These are phyloP conservation scores for Dorcus hopei DNA, from an alignment of 2,888 invertebrate genomes.

Conservation along the genomic window DNA sequence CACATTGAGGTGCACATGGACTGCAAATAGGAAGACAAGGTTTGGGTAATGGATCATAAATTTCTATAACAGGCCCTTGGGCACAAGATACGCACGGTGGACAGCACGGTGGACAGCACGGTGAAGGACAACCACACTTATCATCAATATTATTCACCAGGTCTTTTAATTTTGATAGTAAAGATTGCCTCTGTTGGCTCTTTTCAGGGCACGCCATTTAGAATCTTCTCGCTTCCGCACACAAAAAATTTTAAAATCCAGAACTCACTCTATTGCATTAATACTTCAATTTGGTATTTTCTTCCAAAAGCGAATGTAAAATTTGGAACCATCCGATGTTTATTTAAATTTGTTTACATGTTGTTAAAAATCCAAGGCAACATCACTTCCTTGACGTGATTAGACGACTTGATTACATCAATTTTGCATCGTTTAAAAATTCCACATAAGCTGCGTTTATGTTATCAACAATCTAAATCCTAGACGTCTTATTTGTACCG, in stretches of 20 bases:
- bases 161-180: constrained; percentile 39
- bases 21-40: constrained; percentile 58
- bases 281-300: constrained; percentile 22
- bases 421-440: too few relatives aligned
- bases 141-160: constrained; percentile 40
- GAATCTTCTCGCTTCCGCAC: constrained; percentile 7
- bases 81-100: constrained; percentile 38
- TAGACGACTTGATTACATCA: constrained; percentile 19
- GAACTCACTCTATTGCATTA: constrained; percentile 8
- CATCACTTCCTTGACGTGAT: constrained; percentile 20
- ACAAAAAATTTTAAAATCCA: constrained; percentile 17
- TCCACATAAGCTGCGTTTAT: too few relatives aligned
- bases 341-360: constrained; percentile 8
- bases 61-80: constrained; percentile 48
- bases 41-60: constrained; percentile 56
- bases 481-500: constrained; percentile 20
- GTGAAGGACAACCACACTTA: constrained; percentile 34
- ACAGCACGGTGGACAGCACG: constrained; percentile 48
- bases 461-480: not conserved
- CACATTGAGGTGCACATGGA: constrained; percentile 49
- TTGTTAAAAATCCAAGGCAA: constrained; percentile 22
- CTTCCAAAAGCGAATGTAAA: constrained; percentile 15
- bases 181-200: constrained; percentile 34
- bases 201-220: constrained; percentile 28
- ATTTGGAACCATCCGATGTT: constrained; percentile 17